These are phyloP conservation scores for Sycophila sp. DNA, from an alignment of 1,140 invertebrate genomes.

Conservation along the genomic window DNA sequence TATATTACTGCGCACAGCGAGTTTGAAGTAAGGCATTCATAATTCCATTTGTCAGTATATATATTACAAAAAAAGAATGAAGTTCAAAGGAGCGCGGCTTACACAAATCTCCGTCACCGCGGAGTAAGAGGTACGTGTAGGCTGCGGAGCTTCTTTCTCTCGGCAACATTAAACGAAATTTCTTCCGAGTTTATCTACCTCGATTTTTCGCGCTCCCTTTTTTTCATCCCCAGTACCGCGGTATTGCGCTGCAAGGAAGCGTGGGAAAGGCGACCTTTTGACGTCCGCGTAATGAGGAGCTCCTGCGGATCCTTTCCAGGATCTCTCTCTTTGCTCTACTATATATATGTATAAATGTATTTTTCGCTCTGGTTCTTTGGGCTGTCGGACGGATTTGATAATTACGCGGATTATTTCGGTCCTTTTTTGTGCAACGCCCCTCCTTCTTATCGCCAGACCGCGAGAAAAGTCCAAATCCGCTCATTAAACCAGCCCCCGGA, in stretches of 20 bases:
- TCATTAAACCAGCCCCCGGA: constrained; percentile 56
- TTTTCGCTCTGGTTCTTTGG: not conserved
- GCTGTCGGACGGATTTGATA: constrained; percentile 59
- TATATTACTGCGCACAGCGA: no score
- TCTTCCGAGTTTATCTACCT: not conserved
- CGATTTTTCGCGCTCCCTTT: constrained; percentile 27
- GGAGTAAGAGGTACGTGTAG: no score
- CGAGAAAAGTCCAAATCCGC: constrained; percentile 63
- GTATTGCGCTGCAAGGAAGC: no score
- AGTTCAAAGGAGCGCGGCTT: no score
- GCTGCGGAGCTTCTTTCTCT: no score
- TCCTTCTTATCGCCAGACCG: constrained; percentile 61
- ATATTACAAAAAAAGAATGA: no score
- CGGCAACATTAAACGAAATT: not conserved
- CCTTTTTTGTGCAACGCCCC: constrained; percentile 36
- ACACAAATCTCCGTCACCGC: no score
- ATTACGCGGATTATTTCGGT: constrained; percentile 66
- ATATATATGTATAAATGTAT: no score
- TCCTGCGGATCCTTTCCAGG: constrained; percentile 57
- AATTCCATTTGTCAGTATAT: no score
- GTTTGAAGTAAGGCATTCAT: no score
- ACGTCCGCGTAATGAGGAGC: constrained; percentile 55
- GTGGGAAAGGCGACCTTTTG: constrained; percentile 29
- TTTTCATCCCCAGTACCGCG: constrained; percentile 36
- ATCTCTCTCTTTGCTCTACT: no score